Evolutionary conservation across 2,113 vertebrate species (phyloP).

Genomic region (Pterocles burchelli): DNA sequence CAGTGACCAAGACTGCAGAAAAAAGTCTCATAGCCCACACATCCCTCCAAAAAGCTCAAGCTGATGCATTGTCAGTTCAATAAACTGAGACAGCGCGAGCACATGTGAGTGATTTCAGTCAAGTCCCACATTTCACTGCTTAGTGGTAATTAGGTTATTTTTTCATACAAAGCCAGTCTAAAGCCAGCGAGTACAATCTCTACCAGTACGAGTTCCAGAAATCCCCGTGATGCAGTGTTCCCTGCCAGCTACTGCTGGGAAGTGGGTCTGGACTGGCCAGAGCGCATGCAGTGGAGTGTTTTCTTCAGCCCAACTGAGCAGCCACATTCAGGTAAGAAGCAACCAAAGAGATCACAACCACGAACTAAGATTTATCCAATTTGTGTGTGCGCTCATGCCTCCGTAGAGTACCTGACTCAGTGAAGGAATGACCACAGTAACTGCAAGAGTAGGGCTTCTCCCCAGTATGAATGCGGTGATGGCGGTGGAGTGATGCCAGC

Average conservation of each 20-base stretch:
- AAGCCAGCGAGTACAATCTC: neutral
- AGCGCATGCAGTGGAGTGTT: neutral
- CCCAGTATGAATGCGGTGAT: constrained; percentile 36
- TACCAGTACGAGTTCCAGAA: neutral
- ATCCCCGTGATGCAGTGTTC: neutral
- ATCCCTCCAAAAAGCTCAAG: neutral
- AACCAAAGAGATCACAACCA: neutral
- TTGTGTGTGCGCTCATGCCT: constrained; percentile 39
- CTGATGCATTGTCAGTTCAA: neutral
- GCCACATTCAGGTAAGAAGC: neutral
- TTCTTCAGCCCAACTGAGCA: neutral
- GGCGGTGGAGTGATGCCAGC: constrained; percentile 28
- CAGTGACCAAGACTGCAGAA: neutral
- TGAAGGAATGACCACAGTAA: constrained; percentile 40
- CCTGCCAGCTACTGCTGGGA: neutral
- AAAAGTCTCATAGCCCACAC: neutral
- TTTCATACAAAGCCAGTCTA: neutral
- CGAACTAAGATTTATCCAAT: neutral
- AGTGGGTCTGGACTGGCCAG: neutral
- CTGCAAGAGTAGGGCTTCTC: constrained; percentile 51
- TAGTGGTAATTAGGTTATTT: neutral
- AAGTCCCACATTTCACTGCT: neutral
- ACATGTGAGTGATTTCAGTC: neutral
- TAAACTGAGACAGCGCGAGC: neutral
- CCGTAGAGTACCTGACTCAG: neutral